Percentiles rank a stretch among this genome's conserved stretches.
These are phyloP conservation scores for Champsocephalus esox DNA, from an alignment of 2,797 vertebrate genomes.

Conservation along the genomic window DNA sequence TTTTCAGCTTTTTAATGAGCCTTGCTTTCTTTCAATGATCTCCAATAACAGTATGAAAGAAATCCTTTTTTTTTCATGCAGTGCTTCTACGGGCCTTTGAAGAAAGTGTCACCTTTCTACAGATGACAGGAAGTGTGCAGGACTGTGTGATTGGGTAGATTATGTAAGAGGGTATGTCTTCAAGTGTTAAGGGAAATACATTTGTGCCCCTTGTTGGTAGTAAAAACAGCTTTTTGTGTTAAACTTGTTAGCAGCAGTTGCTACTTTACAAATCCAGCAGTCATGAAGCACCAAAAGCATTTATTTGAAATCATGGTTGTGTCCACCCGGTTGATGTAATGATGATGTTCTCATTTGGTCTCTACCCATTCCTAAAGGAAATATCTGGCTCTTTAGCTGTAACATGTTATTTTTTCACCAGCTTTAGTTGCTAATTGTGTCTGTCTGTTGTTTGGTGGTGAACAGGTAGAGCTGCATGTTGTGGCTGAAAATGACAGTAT, in stretches of 20 bases:
- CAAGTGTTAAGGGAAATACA: neutral
- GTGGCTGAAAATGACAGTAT: too few species aligned
- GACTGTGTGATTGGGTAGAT: neutral
- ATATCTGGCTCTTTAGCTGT: neutral
- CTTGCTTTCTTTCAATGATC: constrained; percentile 25
- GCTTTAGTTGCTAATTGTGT: too few species aligned
- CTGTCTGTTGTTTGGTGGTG: too few species aligned
- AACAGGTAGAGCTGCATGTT: too few species aligned
- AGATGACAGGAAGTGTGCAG: constrained; percentile 5
- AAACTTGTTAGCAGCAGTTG: too few species aligned
- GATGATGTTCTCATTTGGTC: neutral
- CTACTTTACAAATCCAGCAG: neutral
- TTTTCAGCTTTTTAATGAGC: constrained; percentile 23
- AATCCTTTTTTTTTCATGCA: neutral
- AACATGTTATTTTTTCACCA: too few species aligned
- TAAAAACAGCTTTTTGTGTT: neutral
- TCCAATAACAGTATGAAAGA: constrained; percentile 5
- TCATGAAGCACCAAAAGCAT: too few species aligned
- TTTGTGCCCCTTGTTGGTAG: neutral
- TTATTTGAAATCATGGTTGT: neutral
- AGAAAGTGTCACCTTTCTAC: constrained; percentile 24
- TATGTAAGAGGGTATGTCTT: neutral
- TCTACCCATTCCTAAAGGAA: too few species aligned
- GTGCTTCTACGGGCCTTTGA: constrained; percentile 15
- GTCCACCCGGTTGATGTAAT: neutral